phyloP scores from a whole-genome alignment of 23 tunicate species.

The Halocynthia roretzi region DNA sequence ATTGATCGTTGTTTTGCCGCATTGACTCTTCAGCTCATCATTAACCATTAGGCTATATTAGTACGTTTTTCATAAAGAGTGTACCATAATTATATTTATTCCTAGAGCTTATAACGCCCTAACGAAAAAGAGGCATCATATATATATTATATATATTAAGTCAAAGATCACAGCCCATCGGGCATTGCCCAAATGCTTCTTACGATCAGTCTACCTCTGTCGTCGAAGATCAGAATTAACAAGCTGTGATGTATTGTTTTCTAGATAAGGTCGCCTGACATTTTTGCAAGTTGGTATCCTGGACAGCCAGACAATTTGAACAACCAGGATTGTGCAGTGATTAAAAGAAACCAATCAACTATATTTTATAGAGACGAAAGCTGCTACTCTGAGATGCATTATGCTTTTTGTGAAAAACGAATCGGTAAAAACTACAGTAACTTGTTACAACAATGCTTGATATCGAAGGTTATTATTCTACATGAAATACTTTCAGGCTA shows the following conservation, averaged over 20 bases:
- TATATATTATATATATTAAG: too few relatives aligned
- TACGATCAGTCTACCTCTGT: too few relatives aligned
- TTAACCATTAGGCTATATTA: too few relatives aligned
- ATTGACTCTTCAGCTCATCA: too few relatives aligned
- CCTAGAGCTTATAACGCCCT: too few relatives aligned
- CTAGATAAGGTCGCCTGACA: background rate
- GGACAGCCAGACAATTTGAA: background rate
- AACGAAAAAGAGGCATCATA: too few relatives aligned
- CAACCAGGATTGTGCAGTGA: background rate
- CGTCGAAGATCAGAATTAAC: too few relatives aligned
- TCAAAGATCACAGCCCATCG: background rate
- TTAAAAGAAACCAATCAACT: background rate
- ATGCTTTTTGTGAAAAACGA: background rate
- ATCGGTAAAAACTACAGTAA: background rate
- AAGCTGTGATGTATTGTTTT: too few relatives aligned
- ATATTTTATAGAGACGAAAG: background rate
- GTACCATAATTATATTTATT: too few relatives aligned
- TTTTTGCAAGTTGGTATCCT: background rate
- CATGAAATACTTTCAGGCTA: background rate
- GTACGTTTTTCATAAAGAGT: too few relatives aligned
- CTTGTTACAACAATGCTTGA: background rate
- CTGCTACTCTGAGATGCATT: background rate
- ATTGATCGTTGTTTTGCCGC: too few relatives aligned
- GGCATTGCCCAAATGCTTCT: background rate
- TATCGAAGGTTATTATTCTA: too few relatives aligned